Evolutionary conservation across 1,140 invertebrate genomes (phyloP).

Genomic region (Zaprionus taronus): DNA sequence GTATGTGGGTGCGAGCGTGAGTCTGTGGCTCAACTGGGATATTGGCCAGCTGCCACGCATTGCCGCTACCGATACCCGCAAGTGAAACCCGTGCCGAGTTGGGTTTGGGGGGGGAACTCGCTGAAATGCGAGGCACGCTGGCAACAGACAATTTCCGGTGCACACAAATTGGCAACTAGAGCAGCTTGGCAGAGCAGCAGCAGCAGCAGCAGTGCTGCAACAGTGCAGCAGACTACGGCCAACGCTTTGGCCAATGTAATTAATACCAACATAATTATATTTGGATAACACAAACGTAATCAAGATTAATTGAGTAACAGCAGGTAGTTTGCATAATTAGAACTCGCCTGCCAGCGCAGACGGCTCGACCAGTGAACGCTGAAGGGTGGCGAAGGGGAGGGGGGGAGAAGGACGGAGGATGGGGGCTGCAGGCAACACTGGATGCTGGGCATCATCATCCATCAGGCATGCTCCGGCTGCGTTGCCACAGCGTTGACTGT

Average conservation of each 20-base stretch:
- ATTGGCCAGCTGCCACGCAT: conserved; percentile 17
- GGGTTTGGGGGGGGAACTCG: conserved; percentile 12
- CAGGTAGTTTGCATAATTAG: conserved; percentile 83
- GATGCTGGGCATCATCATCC: not conserved
- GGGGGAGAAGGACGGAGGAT: not conserved
- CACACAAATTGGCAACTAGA: conserved; percentile 43
- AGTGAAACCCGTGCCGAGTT: too few relatives aligned
- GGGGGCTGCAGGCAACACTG: not conserved
- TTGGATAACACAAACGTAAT: conserved; percentile 83
- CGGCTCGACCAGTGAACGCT: not conserved
- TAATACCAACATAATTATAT: conserved; percentile 83
- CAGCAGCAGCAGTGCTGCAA: too few relatives aligned
- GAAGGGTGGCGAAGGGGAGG: not conserved
- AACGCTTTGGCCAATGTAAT: conserved; percentile 66
- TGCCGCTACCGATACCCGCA: conserved; percentile 9
- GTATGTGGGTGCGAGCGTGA: not conserved
- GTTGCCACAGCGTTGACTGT: conserved; percentile 11
- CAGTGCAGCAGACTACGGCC: not conserved
- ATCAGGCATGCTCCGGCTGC: not conserved
- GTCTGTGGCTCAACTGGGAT: conserved; percentile 2
- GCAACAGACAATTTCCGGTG: conserved; percentile 44
- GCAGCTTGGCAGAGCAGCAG: not conserved
- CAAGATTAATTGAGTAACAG: conserved; percentile 83
- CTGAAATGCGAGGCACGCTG: conserved; percentile 11
- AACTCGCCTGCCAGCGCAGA: conserved; percentile 33